Base-by-base conservation (phyloP, 2,888 invertebrate genomes). In the Mesodorylaimus sp. region DNA sequence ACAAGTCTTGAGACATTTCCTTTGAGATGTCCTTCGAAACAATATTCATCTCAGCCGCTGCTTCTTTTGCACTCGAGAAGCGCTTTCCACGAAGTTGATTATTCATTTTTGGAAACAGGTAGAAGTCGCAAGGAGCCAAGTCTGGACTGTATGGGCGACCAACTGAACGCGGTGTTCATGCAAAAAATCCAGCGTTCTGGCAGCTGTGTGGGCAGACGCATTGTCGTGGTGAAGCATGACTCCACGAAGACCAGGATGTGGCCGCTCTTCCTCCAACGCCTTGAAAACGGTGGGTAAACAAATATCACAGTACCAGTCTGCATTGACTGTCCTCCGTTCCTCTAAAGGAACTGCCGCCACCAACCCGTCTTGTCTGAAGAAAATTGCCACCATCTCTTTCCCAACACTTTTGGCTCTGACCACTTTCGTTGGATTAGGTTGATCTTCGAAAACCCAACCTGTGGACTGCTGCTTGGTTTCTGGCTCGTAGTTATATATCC, bases 321-420 rank as follows among this genome's bases (percentile, higher is more conserved):
- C 41, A 39, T 39, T 39, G 41, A 39, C 41, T 21, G 41, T 39
- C 41, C 21, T 39, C 21, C 21, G 41, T 39, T 39, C 41, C 41
- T 19, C 41, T 21, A 39, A 21, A 7, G 41, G 41, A 7, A 39
- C 41, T 19, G 41, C 41, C 13, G 41, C 41, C 7, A 39, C 41
- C 41, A 39, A 19, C 41, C 41, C n/a, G 10, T 7, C 41, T 39
- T 39, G 10, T 10, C 41, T 13, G 21, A 39, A 39, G 21, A 39
- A 39, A 39, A 39, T 21, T 16, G 41, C 41, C 10, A 39, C 41
- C 41, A 39, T 39, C 41, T 10, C 21, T 21, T 39, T 39, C 21
- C n/a, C 10, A 21, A 21, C 21, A 21, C 41, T 39, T 7, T 21
- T 7, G 13, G 41, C 10, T 21, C 41, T 39, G 41, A 21, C 21